Evolutionary conservation across 2,797 vertebrate genomes (phyloP), one percentile per base, ranked within the genome.

Genomic region (Potorous gilbertii): DNA sequence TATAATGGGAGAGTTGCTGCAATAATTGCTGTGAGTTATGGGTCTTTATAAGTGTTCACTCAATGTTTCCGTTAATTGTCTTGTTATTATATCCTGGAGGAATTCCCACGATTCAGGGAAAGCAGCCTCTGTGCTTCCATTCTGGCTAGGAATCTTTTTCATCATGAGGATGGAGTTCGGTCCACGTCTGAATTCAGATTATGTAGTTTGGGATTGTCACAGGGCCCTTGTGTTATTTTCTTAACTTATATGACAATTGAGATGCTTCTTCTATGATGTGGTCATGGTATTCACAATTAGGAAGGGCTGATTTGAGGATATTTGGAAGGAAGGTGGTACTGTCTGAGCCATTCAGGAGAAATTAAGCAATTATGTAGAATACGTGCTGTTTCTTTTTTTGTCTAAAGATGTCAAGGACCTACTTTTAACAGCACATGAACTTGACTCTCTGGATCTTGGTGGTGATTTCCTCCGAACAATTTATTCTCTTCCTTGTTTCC

Each of bases 91-190:
- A 87, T 55, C 89, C 57, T 92, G 93, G 50, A 96, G 55, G 46
- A 96, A 95, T 81, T 54, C 92, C 90, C 92, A 92, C 8, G 2
- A 55, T 34, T 92, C 94, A 56, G 6, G 55, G 31, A 89, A 91
- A 92, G 40, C 74, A 93, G 81, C 40, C 92, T 94, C 46, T 74
- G n/a, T 24, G n/a, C 54, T 46, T 95, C 56, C 62, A 93, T 24
- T 92, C 4, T 21, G 28, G 56, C n/a, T 59, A 28, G 81, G 16
- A 91, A 90, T 92, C 54, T 81, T 50, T 95, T 93, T 52, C n/a
- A 14, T 59, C n/a, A 56, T 24, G 81, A 94, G 16, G 34, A 92
- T 21, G 52, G n/a, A 94, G 29, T 34, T 57, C 90, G 94, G 46
- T 91, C 56, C 87, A 91, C 62, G 54, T 96, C 94, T 92, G 90